These are phyloP conservation scores for Zaprionus ornatus DNA, from an alignment of 1,140 invertebrate genomes.

Conservation along the genomic window DNA sequence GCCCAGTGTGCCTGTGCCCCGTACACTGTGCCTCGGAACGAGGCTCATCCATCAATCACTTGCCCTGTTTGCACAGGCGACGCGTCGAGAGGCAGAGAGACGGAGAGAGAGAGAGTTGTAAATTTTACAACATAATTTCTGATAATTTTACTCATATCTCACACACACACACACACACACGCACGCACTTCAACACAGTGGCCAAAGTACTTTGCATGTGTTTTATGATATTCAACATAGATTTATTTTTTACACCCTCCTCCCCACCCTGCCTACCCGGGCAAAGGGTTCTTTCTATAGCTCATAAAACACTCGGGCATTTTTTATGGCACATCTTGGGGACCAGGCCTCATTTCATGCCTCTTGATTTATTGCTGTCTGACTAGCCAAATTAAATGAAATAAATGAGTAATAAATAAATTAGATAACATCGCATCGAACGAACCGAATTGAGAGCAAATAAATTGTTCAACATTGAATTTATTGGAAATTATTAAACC, in stretches of 20 bases:
- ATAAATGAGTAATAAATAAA: constrained; percentile 5
- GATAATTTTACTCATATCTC: constrained; percentile 68
- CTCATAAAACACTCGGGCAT: constrained; percentile 73
- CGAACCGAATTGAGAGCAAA: neutral
- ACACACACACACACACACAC: neutral
- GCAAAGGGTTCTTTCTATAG: constrained; percentile 35
- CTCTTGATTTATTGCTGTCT: neutral
- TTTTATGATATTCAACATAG: constrained; percentile 67
- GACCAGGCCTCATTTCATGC: neutral
- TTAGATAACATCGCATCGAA: neutral
- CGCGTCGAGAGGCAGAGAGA: constrained; percentile 17
- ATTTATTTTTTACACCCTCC: constrained; percentile 50
- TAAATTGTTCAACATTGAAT: neutral
- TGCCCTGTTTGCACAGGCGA: constrained; percentile 50
- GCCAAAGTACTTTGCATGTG: constrained; percentile 68
- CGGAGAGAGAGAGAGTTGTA: constrained; percentile 58
- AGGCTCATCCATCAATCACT: constrained; percentile 64
- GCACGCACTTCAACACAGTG: constrained; percentile 20
- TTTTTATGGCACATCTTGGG: constrained; percentile 2
- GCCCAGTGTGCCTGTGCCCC: neutral
- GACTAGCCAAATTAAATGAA: constrained; percentile 5
- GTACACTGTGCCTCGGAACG: neutral
- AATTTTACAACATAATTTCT: constrained; percentile 82
- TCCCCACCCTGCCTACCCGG: neutral
- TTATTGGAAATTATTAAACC: neutral